Evolutionary conservation across 1,140 invertebrate species (phyloP), one percentile per base, ranked within the genome.

Genomic region (Papilio glaucus): DNA sequence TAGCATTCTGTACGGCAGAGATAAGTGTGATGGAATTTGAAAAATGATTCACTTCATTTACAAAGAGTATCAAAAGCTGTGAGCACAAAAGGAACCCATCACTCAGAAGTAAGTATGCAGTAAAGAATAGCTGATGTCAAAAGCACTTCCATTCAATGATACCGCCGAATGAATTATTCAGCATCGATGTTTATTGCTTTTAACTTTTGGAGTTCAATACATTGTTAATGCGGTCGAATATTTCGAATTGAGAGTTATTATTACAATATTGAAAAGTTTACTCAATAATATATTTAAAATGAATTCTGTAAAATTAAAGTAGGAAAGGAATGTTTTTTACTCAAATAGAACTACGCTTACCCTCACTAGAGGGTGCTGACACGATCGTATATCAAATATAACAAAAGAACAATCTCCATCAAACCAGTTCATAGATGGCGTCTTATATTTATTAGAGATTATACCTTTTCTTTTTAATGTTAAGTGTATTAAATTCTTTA

Each of bases 101-200:
- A 81, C 57, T 83, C 85, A 86, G 76, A 81, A 84, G 81, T 77
- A 81, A 68, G 65, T 68, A 49, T 84, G 77, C 79, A 80, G 80
- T 82, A 69, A 69, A 69, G 80, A 84, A 85, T 84, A 77, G 83
- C 77, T 72, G 74, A 80, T 82, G 85, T 82, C 83, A 86, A 77
- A 82, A 81, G 67, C 74, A 74, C 74, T 69, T 33, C 79, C 72
- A 86, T 85, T 86, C 81, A 85, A 62, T 61, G 71, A 72, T 69
- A 71, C 77, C 78, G 80, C 81, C 42, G 67, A 53, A 86, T 86
- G 82, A 86, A 86, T 85, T 84, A 86, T 86, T 85, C 81, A 86
- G 81, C 82, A 84, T 82, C 77, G 77, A 69, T 49, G 41, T 69
- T 69, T 69, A 69, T 69, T 69, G 41, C 41, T 69, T 49, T 49